Conservation (phyloP, 2,888 invertebrate species). For the Ditula angustiorana region DNA sequence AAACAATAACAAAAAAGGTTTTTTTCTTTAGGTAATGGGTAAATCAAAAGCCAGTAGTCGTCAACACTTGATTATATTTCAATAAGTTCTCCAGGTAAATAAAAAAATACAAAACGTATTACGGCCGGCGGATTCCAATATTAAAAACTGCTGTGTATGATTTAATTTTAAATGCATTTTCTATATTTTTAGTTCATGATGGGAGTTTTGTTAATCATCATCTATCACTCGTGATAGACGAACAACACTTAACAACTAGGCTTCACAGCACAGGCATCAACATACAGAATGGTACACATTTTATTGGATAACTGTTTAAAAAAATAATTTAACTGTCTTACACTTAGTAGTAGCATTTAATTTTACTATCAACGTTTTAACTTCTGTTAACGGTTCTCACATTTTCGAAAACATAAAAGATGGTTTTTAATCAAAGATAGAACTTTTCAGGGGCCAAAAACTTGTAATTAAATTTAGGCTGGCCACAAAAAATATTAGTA, state of each 20-base stretch:
- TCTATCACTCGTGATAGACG: conserved; percentile 2
- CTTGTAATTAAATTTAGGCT: too few species aligned
- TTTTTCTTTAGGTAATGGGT: background rate
- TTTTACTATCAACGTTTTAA: too few species aligned
- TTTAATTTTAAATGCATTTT: conserved; percentile 31
- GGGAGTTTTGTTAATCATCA: background rate
- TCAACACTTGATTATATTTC: conserved; percentile 73
- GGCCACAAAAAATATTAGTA: too few species aligned
- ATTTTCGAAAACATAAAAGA: too few species aligned
- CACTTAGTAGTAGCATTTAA: too few species aligned
- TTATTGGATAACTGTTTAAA: conserved; percentile 28
- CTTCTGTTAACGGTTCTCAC: too few species aligned
- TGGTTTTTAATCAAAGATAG: too few species aligned
- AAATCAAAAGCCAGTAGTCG: conserved; percentile 44
- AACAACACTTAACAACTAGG: conserved; percentile 27
- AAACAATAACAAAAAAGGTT: background rate
- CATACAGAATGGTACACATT: conserved; percentile 17
- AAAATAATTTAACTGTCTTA: too few species aligned
- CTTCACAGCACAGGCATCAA: conserved; percentile 18
- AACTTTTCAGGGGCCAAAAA: too few species aligned
- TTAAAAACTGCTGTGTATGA: conserved; percentile 9
- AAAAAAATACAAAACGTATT: conserved; percentile 50
- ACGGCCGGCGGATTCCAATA: conserved; percentile 27
- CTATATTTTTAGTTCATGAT: conserved; percentile 31
- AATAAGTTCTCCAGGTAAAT: conserved; percentile 48